Base-by-base conservation (phyloP, 2,888 invertebrate genomes). In the Tetrapedia diversipes region DNA sequence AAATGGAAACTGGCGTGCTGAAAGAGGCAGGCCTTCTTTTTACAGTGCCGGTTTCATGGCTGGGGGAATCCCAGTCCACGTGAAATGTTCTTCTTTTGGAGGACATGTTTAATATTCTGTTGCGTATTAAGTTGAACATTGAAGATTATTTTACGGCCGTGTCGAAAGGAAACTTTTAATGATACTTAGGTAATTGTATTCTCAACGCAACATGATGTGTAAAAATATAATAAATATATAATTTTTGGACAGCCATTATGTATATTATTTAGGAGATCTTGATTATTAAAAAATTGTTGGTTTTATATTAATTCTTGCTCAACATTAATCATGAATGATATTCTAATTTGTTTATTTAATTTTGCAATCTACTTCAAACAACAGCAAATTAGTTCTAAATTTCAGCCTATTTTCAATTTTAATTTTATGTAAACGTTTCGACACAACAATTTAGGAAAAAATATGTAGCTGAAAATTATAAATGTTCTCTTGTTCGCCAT, bases 11-110 rank as follows among this genome's bases (percentile, higher is more conserved):
- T 0, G 85, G 61, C 16, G 81, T 85, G 54, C 79, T 89, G 70
- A 93, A 92, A 0, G 95, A 95, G 37, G 93, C 92, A 65, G 95
- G 94, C 80, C 95, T 93, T 81, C 95, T 92, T 89, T 95, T 95
- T 4, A 96, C 95, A 1, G 96, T 96, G 16, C 95, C 95, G 0
- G 95, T 96, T 88, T 94, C 94, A 37, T 94, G 92, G 29, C 95
- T 95, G 43, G 95, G 95, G 29, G 94, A 95, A 89, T 96, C 95
- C 95, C 95, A 96, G 89, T 96, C 96, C 80, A 95, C 91, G 91
- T 88, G 89, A 47, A 87, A 89, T 2, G 87, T 89, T 53, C 86
- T 80, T 66, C 89, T 85, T 56, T 86, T 88, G 22, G 85, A 79
- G 47, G 80, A 70, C 87, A 87, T 87, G 4, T 4, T n/a, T 11